Conservation (phyloP, 37 sponge, comb jelly and placozoan genomes). For the Eunapius fragilis region DNA sequence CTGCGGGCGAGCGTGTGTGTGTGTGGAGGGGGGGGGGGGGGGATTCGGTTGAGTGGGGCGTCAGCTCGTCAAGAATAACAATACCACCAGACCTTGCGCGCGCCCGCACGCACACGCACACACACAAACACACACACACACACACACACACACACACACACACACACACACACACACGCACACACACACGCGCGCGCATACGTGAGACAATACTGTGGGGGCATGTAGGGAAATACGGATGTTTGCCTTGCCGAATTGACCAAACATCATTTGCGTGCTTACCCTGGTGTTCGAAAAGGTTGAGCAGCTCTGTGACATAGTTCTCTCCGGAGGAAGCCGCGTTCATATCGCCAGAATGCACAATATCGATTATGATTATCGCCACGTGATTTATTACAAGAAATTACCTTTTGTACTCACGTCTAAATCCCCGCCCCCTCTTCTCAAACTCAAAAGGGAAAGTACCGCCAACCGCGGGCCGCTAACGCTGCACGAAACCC, state of each 20-base stretch:
- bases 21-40: not conserved
- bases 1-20: slow-evolving; percentile 6
- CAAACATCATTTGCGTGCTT: not conserved
- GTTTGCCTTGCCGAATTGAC: not conserved
- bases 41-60: not conserved
- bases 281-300: slow-evolving; percentile 51
- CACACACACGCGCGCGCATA: not conserved
- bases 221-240: too few relatives aligned
- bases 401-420: too few relatives aligned
- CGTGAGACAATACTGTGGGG: slow-evolving; percentile 1
- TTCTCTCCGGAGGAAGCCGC: slow-evolving; percentile 18
- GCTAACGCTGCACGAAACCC: too few relatives aligned
- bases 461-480: too few relatives aligned
- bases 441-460: too few relatives aligned
- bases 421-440: too few relatives aligned
- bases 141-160: slow-evolving; percentile 2
- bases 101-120: not conserved
- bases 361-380: too few relatives aligned
- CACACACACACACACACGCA: not conserved
- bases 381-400: too few relatives aligned
- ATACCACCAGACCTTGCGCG: not conserved
- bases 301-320: slow-evolving; percentile 36
- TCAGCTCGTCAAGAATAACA: not conserved
- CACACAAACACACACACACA: too few relatives aligned
- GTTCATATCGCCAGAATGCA: not conserved